Evolutionary conservation across 2,797 vertebrate genomes (phyloP).

Genomic region (Microctenopoma lineatum): DNA sequence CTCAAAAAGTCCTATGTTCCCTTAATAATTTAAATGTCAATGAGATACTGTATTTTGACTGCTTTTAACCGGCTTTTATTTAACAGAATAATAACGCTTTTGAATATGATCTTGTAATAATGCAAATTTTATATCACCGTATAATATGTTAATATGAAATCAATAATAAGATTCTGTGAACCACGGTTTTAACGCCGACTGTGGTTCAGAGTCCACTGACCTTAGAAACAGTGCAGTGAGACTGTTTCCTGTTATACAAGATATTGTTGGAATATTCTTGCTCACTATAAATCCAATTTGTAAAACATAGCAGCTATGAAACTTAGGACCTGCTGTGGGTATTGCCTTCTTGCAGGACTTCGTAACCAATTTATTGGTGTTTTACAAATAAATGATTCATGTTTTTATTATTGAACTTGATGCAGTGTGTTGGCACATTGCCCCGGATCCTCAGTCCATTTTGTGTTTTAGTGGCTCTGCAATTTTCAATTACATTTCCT

Average conservation of each 20-base stretch:
- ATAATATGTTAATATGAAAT: too few relatives aligned
- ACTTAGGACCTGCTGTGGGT: slow-evolving; percentile 6
- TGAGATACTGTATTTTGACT: too few relatives aligned
- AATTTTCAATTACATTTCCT: slow-evolving; percentile 61
- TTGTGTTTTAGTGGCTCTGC: slow-evolving; percentile 43
- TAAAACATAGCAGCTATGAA: slow-evolving; percentile 24
- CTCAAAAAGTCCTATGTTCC: too few relatives aligned
- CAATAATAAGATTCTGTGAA: too few relatives aligned
- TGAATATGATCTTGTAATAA: too few relatives aligned
- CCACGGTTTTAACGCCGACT: too few relatives aligned
- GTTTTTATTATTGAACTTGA: slow-evolving; percentile 54
- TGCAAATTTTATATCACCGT: too few relatives aligned
- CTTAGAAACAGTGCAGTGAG: background rate
- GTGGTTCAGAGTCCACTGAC: too few relatives aligned
- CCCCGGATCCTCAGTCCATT: slow-evolving; percentile 42
- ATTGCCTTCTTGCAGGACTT: slow-evolving; percentile 10
- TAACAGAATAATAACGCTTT: too few relatives aligned
- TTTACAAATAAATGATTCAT: slow-evolving; percentile 50
- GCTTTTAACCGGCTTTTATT: too few relatives aligned
- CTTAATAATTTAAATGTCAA: too few relatives aligned
- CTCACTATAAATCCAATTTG: slow-evolving; percentile 10
- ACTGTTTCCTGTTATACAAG: background rate
- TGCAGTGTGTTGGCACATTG: slow-evolving; percentile 33
- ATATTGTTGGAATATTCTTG: slow-evolving; percentile 5
- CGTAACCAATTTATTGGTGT: slow-evolving; percentile 16